These are phyloP conservation scores for Scopus umbretta DNA, from an alignment of 2,113 vertebrate species.

Conservation along the genomic window DNA sequence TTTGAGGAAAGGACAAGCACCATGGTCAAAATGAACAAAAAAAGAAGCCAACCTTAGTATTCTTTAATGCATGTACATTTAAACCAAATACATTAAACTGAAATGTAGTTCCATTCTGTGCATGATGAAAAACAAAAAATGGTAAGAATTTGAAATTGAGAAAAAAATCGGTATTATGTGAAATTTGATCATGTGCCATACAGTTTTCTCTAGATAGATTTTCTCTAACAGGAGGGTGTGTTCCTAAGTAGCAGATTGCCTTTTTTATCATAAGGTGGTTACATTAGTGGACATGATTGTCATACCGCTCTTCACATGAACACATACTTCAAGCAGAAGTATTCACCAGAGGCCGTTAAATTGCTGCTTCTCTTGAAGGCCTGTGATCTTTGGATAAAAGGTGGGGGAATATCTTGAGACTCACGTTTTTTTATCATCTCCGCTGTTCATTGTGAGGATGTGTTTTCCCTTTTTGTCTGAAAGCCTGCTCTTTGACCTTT, in stretches of 20 bases:
- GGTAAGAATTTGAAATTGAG: not conserved
- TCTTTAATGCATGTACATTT: not conserved
- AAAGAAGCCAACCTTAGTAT: not conserved
- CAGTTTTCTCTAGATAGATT: not conserved
- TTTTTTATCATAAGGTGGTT: not conserved
- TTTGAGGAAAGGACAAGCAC: not conserved
- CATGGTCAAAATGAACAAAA: not conserved
- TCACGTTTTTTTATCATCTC: not conserved
- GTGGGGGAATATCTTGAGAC: not conserved
- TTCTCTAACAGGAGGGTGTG: not conserved
- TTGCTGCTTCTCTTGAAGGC: not conserved
- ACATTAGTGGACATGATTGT: not conserved
- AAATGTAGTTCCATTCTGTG: not conserved
- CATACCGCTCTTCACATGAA: not conserved
- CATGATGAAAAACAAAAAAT: not conserved
- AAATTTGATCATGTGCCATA: not conserved
- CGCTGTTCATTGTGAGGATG: not conserved
- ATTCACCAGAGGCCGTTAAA: not conserved
- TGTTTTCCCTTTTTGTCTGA: not conserved
- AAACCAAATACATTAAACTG: not conserved
- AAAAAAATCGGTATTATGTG: not conserved
- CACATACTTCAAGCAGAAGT: not conserved
- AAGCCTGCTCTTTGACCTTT: conserved; percentile 38
- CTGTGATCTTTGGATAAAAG: not conserved
- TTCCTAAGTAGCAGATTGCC: not conserved